A percentile compares a stretch with the other conserved stretches of the same genome.
These are phyloP conservation scores for Drosophila aff. DNA, from an alignment of 1,140 invertebrate species.

Conservation along the genomic window DNA sequence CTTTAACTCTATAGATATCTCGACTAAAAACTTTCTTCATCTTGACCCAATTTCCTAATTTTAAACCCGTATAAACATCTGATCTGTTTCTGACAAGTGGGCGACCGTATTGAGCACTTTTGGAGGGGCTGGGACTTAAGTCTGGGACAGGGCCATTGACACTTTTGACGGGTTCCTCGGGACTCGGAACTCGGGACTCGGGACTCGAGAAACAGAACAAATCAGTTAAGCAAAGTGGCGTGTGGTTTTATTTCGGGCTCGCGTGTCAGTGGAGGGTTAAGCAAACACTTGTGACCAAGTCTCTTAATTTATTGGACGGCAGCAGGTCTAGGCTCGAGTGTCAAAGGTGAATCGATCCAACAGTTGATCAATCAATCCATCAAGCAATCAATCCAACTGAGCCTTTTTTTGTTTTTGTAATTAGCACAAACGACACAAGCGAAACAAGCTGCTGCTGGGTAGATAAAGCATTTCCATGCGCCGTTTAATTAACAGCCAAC, in stretches of 20 bases:
- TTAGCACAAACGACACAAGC: conserved; percentile 34
- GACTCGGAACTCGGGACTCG: conserved; percentile 4
- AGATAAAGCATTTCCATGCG: conserved; percentile 19
- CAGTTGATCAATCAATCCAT: conserved; percentile 31
- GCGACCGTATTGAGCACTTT: conserved; percentile 11
- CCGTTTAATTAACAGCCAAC: conserved; percentile 35
- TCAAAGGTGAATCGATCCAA: conserved; percentile 39
- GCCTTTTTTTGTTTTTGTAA: background rate
- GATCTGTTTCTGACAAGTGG: conserved; percentile 28
- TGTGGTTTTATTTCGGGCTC: conserved; percentile 47
- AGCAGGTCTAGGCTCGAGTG: background rate
- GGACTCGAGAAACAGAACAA: conserved; percentile 37
- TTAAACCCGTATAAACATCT: background rate
- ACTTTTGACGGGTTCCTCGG: conserved; percentile 14
- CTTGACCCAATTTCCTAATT: background rate
- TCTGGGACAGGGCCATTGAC: conserved; percentile 33
- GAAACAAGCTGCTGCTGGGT: background rate
- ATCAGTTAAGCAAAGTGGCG: conserved; percentile 53
- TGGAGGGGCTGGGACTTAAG: conserved; percentile 22
- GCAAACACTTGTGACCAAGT: conserved; percentile 45
- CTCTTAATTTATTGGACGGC: conserved; percentile 10
- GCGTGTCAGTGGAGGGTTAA: conserved; percentile 44
- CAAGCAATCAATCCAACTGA: background rate
- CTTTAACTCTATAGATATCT: background rate
- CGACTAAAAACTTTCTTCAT: background rate